Conservation (phyloP, 1,140 invertebrate species). For the Eciton burchellii region DNA sequence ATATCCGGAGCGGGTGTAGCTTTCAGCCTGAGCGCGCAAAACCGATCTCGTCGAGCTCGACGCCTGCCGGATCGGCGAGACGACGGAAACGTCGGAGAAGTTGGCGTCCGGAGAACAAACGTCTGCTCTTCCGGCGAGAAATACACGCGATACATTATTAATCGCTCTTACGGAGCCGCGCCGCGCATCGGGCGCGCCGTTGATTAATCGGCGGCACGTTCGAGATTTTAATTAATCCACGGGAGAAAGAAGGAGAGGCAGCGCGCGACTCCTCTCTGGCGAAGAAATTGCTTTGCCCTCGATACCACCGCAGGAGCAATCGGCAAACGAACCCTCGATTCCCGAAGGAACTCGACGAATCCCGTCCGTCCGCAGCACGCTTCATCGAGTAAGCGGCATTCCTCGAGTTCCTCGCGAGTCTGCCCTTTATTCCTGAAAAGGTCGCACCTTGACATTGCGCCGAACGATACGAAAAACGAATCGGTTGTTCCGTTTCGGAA, state of each 20-base stretch:
- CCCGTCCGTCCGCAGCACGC: conserved; percentile 42
- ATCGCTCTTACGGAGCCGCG: conserved; percentile 66
- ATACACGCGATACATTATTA: conserved; percentile 71
- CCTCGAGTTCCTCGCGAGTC: conserved; percentile 59
- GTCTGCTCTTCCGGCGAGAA: conserved; percentile 64
- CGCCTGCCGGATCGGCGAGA: background rate
- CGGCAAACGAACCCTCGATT: conserved; percentile 70
- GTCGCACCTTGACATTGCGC: conserved; percentile 39
- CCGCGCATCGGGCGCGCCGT: conserved; percentile 67
- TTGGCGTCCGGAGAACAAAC: conserved; percentile 52
- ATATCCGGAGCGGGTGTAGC: background rate
- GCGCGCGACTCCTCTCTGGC: conserved; percentile 45
- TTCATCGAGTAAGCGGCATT: conserved; percentile 63
- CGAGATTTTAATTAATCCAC: conserved; percentile 74
- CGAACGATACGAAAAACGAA: conserved; percentile 37
- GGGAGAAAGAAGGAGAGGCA: conserved; percentile 11
- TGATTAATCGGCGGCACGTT: conserved; percentile 73
- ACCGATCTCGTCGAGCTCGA: conserved; percentile 16
- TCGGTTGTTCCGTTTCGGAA: background rate
- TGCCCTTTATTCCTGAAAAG: conserved; percentile 25
- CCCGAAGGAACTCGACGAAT: conserved; percentile 71
- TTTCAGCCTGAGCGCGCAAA: background rate
- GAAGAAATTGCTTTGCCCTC: conserved; percentile 73
- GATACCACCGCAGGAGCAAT: conserved; percentile 60
- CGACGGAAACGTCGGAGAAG: conserved; percentile 19